Percentiles rank a stretch among this genome's conserved stretches.
Evolutionary conservation across 2,113 vertebrate species (phyloP).

Genomic region (Pitta sordida): DNA sequence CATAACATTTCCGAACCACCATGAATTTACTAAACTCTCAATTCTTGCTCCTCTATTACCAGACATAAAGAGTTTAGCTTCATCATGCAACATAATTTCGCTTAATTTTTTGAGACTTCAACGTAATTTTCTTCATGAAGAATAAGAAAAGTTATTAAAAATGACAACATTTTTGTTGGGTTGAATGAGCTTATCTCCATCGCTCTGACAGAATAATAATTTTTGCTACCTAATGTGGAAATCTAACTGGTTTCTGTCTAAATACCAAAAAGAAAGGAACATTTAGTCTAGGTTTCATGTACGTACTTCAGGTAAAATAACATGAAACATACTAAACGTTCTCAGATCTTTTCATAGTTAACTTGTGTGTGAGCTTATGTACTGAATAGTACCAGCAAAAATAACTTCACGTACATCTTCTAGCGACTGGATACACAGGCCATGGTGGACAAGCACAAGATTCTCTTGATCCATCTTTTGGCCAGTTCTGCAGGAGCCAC

Average conservation of each 20-base stretch:
- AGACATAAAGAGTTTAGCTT: constrained; percentile 17
- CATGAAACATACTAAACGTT: not conserved
- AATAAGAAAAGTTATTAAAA: not conserved
- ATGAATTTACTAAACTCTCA: constrained; percentile 10
- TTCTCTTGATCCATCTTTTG: not conserved
- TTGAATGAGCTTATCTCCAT: constrained; percentile 38
- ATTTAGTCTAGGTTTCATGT: not conserved
- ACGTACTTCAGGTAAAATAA: constrained; percentile 24
- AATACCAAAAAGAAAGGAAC: constrained; percentile 7
- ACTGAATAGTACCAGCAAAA: not conserved
- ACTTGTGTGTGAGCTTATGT: not conserved
- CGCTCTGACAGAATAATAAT: not conserved
- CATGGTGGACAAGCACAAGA: not conserved
- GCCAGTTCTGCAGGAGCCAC: not conserved
- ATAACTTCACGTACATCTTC: not conserved
- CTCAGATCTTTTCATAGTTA: not conserved
- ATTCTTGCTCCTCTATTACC: constrained; percentile 1
- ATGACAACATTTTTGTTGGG: constrained; percentile 29
- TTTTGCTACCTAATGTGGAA: not conserved
- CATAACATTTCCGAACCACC: constrained; percentile 10
- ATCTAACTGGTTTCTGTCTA: constrained; percentile 35
- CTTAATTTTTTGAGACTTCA: constrained; percentile 31
- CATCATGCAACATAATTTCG: constrained; percentile 8
- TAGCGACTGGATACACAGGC: not conserved
- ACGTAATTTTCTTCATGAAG: constrained; percentile 20